phyloP scores from a whole-genome alignment of 2,888 invertebrate genomes.

The Nephrotoma flavescens region DNA sequence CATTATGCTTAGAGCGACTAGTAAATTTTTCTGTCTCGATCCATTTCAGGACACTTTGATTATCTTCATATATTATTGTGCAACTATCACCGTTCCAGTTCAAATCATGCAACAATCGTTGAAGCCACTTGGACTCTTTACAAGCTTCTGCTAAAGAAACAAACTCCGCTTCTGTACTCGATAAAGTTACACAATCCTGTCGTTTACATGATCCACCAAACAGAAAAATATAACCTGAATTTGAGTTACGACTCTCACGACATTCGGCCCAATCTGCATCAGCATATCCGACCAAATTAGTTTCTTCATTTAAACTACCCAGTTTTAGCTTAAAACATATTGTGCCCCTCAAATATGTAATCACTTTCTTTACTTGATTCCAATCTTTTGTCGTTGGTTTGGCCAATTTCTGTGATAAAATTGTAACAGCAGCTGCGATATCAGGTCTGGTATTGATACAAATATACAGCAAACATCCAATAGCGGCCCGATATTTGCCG shows the following conservation, averaged over 20 bases:
- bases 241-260: neutral
- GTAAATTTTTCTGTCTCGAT: neutral
- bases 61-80: neutral
- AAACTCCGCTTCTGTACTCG: neutral
- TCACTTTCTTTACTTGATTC: neutral
- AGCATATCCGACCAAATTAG: neutral
- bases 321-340: neutral
- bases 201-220: neutral
- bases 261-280: neutral
- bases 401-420: neutral
- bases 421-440: neutral
- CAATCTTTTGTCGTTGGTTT: neutral
- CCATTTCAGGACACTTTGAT: neutral
- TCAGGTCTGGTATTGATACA: neutral
- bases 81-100: neutral
- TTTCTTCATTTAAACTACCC: neutral
- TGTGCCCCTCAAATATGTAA: neutral
- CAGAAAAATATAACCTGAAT: neutral
- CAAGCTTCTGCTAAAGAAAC: neutral
- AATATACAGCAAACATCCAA: neutral
- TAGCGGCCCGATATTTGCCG: neutral
- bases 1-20: neutral
- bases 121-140: neutral
- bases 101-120: neutral
- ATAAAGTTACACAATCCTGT: neutral